phyloP scores from a whole-genome alignment of 2,113 vertebrate genomes.

The Clarias magur region DNA sequence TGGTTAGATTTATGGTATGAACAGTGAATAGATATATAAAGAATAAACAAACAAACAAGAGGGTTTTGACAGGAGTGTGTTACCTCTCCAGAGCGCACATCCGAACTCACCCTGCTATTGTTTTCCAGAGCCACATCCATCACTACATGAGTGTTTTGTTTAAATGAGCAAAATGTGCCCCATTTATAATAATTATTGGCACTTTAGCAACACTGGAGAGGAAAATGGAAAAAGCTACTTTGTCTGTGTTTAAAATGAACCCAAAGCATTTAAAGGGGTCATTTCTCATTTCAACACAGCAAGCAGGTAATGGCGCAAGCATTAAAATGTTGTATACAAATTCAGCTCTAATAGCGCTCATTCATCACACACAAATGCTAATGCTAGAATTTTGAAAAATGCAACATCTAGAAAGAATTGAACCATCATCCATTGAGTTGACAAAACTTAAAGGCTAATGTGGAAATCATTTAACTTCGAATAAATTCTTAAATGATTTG shows the following conservation, averaged over 20 bases:
- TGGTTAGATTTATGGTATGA: not conserved
- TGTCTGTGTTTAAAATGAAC: slow-evolving; percentile 43
- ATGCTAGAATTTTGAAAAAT: slow-evolving; percentile 36
- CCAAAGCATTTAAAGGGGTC: slow-evolving; percentile 28
- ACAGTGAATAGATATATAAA: not conserved
- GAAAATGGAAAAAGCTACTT: slow-evolving; percentile 45
- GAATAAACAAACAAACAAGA: not conserved
- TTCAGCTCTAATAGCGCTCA: slow-evolving; percentile 38
- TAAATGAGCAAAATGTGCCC: slow-evolving; percentile 25
- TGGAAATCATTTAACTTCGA: not conserved
- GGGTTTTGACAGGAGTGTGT: slow-evolving; percentile 23
- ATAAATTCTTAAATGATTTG: not conserved
- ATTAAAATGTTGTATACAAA: slow-evolving; percentile 45
- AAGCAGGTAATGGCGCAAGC: slow-evolving; percentile 38
- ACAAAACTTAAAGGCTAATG: not conserved
- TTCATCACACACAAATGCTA: slow-evolving; percentile 37
- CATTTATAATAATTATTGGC: slow-evolving; percentile 47
- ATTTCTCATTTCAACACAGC: slow-evolving; percentile 39
- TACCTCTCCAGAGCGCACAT: slow-evolving; percentile 17
- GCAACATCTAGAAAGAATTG: not conserved
- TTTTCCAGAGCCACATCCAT: slow-evolving; percentile 20
- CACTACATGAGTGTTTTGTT: slow-evolving; percentile 34
- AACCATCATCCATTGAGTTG: slow-evolving; percentile 5
- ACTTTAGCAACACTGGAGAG: slow-evolving; percentile 33
- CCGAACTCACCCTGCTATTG: slow-evolving; percentile 16